Base-by-base conservation (phyloP, 1,140 invertebrate species). In the Eufriesea mexicana region DNA sequence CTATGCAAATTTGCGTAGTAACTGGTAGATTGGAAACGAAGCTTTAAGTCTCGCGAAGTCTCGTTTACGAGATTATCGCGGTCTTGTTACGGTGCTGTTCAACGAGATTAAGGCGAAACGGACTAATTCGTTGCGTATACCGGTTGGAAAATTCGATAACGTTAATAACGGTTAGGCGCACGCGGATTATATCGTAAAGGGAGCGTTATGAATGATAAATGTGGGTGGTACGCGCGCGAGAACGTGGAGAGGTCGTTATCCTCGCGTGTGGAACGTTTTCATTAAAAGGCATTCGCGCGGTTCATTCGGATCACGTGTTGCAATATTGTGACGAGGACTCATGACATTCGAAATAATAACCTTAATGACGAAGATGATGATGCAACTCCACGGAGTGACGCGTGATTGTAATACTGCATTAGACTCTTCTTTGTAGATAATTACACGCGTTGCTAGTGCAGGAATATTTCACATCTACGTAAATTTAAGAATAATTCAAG, bases 201-300 rank as follows among this genome's bases (percentile, higher is more conserved):
- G 61, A 49, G 61, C 45, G 28, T 20, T 76, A 64, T 51, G 74
- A 76, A 76, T 76, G 74, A 76, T 76, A 76, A 76, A 76, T 76
- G 61, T 25, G 20, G 74, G 68, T 16, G 42, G 42, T 74, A 42
- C 23, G 35, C 35, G 72, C 54, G 74, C 59, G 47, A 76, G 45
- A 66, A 76, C 61, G 74, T 35, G 74, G n/a, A 64, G 35, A 64
- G 74, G 57, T 76, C 74, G 42, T 76, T 64, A 64, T 76, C 74
- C 74, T 76, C 59, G 74, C 74, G 59, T 76, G 74, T 20, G 47
- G 47, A 49, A 75, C 57, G 25, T 51, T 64, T 76, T 76, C 59
- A 76, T 64, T 64, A 76, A 64, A 75, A 47, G 73, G 59, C 45
- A 64, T 51, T 73, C 45, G 25, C 74, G 61, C 28, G 45, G 28